Conservation (phyloP, 2,113 vertebrate genomes). For the Xyliphius kryptos region DNA sequence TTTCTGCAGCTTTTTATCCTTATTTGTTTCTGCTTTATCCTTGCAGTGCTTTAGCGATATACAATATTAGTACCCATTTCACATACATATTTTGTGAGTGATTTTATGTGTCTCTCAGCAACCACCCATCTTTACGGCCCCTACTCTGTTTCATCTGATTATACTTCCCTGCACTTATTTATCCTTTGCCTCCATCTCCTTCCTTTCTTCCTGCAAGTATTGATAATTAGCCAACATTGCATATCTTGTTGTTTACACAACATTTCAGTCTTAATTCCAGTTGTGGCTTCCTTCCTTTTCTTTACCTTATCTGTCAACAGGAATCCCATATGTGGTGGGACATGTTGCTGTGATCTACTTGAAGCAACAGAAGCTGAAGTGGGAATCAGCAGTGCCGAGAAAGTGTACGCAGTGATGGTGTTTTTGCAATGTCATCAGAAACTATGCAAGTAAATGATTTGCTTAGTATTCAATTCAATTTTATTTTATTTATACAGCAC, state of each 20-base stretch:
- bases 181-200: no score
- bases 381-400: no score
- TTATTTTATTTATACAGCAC: no score
- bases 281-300: constrained; percentile 5
- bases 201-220: no score
- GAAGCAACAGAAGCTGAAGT: constrained; percentile 31
- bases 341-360: constrained; percentile 17
- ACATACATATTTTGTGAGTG: constrained; percentile 30
- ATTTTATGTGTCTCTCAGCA: constrained; percentile 30
- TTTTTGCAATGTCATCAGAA: no score
- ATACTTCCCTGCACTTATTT: constrained; percentile 23
- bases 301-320: constrained; percentile 36
- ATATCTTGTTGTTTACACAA: constrained; percentile 19
- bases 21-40: constrained; percentile 23
- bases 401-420: no score
- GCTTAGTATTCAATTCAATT: no score
- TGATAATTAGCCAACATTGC: no score
- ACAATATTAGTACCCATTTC: constrained; percentile 30
- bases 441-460: no score
- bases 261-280: constrained; percentile 5
- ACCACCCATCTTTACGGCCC: constrained; percentile 23
- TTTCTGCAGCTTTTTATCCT: constrained; percentile 11
- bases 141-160: constrained; percentile 20
- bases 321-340: constrained; percentile 19
- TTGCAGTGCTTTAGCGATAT: constrained; percentile 25